Percentiles rank a stretch among this genome's conserved stretches.
Evolutionary conservation across 2,888 invertebrate species (phyloP).

Genomic region (Heliothis peltigera): DNA sequence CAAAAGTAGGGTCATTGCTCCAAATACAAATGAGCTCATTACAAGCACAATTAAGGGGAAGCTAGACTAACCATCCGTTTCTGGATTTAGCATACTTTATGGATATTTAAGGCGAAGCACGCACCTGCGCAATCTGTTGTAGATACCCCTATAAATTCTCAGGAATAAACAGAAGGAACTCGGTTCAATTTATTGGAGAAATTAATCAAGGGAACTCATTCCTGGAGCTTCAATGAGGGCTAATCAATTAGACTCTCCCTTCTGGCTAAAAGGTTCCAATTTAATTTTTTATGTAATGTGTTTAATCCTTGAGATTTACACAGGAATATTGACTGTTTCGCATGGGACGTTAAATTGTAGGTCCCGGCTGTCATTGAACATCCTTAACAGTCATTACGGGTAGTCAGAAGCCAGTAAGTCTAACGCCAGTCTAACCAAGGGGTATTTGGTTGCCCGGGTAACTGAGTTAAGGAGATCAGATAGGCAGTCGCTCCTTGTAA

Average conservation of each 20-base stretch:
- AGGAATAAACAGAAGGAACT: slow-evolving; percentile 50
- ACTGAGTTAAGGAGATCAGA: too few species aligned
- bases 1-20: slow-evolving; percentile 1
- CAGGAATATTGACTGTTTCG: background rate
- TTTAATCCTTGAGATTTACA: slow-evolving; percentile 43
- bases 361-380: too few species aligned
- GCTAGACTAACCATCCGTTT: slow-evolving; percentile 12
- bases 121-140: slow-evolving; percentile 50
- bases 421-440: too few species aligned
- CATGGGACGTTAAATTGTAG: too few species aligned
- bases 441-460: too few species aligned
- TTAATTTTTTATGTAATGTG: slow-evolving; percentile 30
- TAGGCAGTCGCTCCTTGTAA: too few species aligned
- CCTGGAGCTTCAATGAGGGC: slow-evolving; percentile 64
- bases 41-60: background rate
- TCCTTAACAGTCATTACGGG: too few species aligned
- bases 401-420: too few species aligned
- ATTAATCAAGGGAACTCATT: slow-evolving; percentile 70
- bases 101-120: slow-evolving; percentile 32
- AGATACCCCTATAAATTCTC: slow-evolving; percentile 54
- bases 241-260: slow-evolving; percentile 71
- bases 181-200: slow-evolving; percentile 62
- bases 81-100: slow-evolving; percentile 24
- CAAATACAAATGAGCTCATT: background rate
- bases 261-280: slow-evolving; percentile 21